A percentile compares a stretch with the other conserved stretches of the same genome.
Conservation (phyloP, 2,113 vertebrate species). For the Rhinolophus ferrumequinum region DNA sequence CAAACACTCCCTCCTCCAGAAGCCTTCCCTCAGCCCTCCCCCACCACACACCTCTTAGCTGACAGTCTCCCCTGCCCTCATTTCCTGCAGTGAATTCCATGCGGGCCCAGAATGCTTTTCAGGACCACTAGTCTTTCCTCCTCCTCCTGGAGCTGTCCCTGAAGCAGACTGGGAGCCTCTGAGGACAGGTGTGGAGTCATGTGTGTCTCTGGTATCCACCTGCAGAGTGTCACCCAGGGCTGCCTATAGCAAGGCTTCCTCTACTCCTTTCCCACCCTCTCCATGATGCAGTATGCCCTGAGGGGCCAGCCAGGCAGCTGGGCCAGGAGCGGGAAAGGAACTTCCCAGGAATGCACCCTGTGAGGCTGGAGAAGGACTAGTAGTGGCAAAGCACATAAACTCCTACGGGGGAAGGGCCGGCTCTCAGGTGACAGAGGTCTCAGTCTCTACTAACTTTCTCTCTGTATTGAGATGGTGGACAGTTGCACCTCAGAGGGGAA, state of each 20-base stretch:
- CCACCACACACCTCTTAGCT: rapidly evolving
- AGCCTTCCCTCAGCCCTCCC: neutral
- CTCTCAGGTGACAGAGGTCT: neutral
- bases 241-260: neutral
- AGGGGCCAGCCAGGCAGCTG: neutral
- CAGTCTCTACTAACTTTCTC: neutral
- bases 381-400: rapidly evolving
- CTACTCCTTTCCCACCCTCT: neutral
- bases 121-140: too few relatives aligned
- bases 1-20: neutral
- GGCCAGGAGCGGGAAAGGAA: neutral
- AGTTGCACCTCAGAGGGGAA: rapidly evolving
- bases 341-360: neutral
- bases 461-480: neutral
- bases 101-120: neutral
- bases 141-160: neutral
- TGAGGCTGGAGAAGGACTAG: neutral
- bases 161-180: neutral
- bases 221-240: neutral
- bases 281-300: neutral
- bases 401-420: neutral
- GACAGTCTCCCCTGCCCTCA: neutral
- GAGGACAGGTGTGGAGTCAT: neutral
- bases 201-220: neutral
- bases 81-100: neutral